phyloP scores from a whole-genome alignment of 2,113 vertebrate species.

The Lasiurus borealis region DNA sequence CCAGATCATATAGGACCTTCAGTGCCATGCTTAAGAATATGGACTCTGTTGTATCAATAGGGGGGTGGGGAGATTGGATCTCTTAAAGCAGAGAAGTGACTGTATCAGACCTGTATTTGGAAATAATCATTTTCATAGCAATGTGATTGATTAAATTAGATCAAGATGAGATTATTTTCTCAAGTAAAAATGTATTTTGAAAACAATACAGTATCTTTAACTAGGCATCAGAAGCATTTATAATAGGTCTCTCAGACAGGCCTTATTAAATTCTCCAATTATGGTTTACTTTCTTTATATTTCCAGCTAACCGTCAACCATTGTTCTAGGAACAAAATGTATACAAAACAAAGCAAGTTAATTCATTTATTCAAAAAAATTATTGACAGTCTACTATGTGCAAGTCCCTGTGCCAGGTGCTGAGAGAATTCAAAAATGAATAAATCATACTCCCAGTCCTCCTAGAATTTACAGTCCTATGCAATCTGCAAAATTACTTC shows the following conservation, averaged over 20 bases:
- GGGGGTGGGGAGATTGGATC: neutral
- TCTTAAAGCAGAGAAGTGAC: conserved; percentile 45
- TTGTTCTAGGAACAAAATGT: conserved; percentile 60
- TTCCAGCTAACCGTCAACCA: conserved; percentile 46
- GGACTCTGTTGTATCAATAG: neutral
- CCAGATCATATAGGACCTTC: neutral
- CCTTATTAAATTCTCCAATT: conserved; percentile 63
- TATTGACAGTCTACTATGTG: conserved; percentile 51
- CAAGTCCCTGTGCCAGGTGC: conserved; percentile 20
- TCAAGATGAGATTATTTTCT: conserved; percentile 43
- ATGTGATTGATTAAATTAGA: conserved; percentile 64
- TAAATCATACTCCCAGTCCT: conserved; percentile 43
- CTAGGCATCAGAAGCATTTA: conserved; percentile 46
- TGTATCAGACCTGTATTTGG: conserved; percentile 27
- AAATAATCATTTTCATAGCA: conserved; percentile 36
- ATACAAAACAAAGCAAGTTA: conserved; percentile 71
- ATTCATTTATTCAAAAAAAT: conserved; percentile 63
- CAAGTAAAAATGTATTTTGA: conserved; percentile 40
- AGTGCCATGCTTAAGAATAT: neutral
- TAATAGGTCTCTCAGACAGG: conserved; percentile 42
- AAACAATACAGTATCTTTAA: conserved; percentile 62
- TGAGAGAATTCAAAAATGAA: conserved; percentile 72
- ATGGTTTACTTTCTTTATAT: conserved; percentile 56
- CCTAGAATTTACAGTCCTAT: conserved; percentile 54
- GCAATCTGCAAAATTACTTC: conserved; percentile 50